Evolutionary conservation across 2,113 vertebrate genomes (phyloP), one percentile per base, ranked within the genome.

Genomic region (Motacilla tschutschensis): DNA sequence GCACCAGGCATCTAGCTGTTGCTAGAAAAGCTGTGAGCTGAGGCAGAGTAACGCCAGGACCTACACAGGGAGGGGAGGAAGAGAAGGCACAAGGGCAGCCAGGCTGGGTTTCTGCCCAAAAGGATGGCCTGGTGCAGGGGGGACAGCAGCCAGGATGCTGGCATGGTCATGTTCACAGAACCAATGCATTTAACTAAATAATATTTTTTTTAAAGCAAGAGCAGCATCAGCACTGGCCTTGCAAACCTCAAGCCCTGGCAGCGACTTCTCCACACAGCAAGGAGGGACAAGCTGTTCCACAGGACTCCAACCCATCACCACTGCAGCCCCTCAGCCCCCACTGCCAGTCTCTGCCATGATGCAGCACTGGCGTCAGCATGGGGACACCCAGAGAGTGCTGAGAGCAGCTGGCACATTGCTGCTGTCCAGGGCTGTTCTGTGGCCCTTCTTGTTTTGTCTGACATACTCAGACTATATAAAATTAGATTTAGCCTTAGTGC

Each of bases 401-500:
- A 31, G 21, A 12, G 41, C 79, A 89, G 85, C 64, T 25, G 20
- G 64, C 36, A 77, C 2, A 0, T 12, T 31, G 33, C 48, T 71
- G 57, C 38, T 12, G 4, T 28, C 44, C 54, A 44, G 18, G 19
- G 33, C 40, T 67, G 33, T 28, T 78, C 18, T 1, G 1, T 9
- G 41, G 18, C 57, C 41, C 36, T 77, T 67, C 62, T 43, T 50
- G 35, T 75, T 67, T 75, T 78, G 44, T 53, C 69, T 25, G 43
- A 65, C n/a, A 78, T 50, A 40, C 47, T 81, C 83, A 87, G 85
- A 83, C 57, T 8, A 38, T 12, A 11, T 69, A 75, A 93, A 85
- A 88, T 75, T 77, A 89, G 63, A 58, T 72, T 85, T 53, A 72
- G 57, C 33, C 53, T 70, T 54, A 29, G 48, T 75, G 60, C 44